A percentile compares a stretch with the other conserved stretches of the same genome.
Evolutionary conservation across 2,797 vertebrate species (phyloP).

Genomic region (Sebastes reedi): DNA sequence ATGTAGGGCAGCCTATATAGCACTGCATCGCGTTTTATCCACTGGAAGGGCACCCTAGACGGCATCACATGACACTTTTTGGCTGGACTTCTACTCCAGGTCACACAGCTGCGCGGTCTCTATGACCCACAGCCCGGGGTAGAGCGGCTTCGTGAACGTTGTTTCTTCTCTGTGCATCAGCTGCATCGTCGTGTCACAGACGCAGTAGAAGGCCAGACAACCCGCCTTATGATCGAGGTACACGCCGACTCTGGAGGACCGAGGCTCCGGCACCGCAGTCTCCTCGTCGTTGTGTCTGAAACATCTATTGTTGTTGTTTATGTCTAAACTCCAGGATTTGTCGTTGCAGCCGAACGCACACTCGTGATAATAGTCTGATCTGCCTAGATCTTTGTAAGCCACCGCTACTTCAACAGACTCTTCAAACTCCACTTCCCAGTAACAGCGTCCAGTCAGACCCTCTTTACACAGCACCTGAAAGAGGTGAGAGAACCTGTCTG

Average conservation of each 20-base stretch:
- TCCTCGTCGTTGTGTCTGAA: constrained; percentile 41
- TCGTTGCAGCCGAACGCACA: constrained; percentile 58
- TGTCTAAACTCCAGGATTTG: constrained; percentile 64
- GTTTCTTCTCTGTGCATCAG: constrained; percentile 47
- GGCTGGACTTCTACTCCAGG: background rate
- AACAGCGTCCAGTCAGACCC: constrained; percentile 42
- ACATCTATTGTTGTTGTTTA: constrained; percentile 1
- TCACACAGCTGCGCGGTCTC: constrained; percentile 7
- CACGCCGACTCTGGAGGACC: constrained; percentile 44
- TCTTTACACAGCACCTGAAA: constrained; percentile 55
- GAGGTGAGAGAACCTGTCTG: constrained; percentile 53
- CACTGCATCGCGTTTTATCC: background rate
- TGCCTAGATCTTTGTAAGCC: constrained; percentile 41
- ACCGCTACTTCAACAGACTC: constrained; percentile 42
- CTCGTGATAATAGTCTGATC: constrained; percentile 35
- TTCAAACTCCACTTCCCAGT: constrained; percentile 59
- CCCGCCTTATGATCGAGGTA: constrained; percentile 51
- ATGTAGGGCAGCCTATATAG: background rate
- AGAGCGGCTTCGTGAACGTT: constrained; percentile 39
- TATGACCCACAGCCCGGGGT: constrained; percentile 45
- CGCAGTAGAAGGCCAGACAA: constrained; percentile 37
- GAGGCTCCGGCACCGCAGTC: constrained; percentile 1
- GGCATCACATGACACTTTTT: background rate
- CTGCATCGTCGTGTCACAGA: constrained; percentile 29
- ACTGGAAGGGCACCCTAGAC: background rate